Evolutionary conservation across 2,113 vertebrate genomes (phyloP).

Genomic region (Herpetotheres cachinnans): DNA sequence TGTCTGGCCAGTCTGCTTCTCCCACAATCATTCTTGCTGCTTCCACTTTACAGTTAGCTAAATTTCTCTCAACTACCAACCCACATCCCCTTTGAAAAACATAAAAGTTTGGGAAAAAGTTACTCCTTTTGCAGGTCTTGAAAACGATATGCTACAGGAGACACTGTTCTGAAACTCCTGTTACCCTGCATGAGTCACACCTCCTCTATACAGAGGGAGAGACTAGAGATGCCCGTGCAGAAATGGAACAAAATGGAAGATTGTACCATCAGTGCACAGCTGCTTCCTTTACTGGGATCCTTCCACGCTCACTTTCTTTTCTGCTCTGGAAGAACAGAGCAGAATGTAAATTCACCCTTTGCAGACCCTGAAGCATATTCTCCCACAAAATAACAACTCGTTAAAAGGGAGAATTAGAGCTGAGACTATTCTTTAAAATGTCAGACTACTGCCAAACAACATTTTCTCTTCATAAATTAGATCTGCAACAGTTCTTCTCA

Average conservation of each 20-base stretch:
- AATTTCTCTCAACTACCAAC: background rate
- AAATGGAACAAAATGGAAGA: background rate
- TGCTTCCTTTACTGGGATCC: background rate
- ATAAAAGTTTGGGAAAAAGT: background rate
- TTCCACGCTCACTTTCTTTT: background rate
- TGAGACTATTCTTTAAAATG: background rate
- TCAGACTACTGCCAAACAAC: background rate
- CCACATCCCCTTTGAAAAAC: background rate
- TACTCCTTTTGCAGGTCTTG: background rate
- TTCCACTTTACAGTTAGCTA: background rate
- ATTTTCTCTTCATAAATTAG: background rate
- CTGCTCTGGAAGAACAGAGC: background rate
- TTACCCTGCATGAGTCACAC: background rate
- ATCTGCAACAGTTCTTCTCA: background rate
- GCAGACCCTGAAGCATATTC: background rate
- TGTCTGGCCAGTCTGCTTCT: background rate
- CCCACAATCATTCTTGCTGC: background rate
- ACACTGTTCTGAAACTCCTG: background rate
- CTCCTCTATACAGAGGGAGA: background rate
- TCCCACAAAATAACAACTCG: background rate
- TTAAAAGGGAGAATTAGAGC: background rate
- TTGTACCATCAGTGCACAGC: no score
- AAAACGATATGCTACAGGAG: background rate
- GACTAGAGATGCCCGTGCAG: background rate
- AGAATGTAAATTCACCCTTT: background rate